Percentiles rank a stretch among this genome's conserved stretches.
Evolutionary conservation across 1,140 invertebrate genomes (phyloP).

Genomic region (Hirudo medicinalis): DNA sequence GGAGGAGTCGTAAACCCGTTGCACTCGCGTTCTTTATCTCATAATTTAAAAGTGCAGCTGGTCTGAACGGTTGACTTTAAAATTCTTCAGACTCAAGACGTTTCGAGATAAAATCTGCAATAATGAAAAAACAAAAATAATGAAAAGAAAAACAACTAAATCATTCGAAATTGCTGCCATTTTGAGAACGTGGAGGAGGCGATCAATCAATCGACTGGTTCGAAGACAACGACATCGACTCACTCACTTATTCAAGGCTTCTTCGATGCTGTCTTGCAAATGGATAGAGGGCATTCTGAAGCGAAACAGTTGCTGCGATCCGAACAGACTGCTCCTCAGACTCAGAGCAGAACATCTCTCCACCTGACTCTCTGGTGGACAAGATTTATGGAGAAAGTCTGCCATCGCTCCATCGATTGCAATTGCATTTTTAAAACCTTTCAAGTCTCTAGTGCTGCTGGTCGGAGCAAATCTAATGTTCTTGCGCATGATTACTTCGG

Average conservation of each 20-base stretch:
- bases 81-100: too few relatives aligned
- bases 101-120: too few relatives aligned
- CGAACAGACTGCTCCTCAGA: neutral
- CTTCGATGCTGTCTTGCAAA: constrained; percentile 5
- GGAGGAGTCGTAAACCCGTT: too few relatives aligned
- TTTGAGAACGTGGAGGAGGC: neutral
- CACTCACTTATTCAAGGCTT: constrained; percentile 8
- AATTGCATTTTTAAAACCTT: too few relatives aligned
- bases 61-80: too few relatives aligned
- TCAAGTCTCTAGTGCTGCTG: neutral
- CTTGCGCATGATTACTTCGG: neutral
- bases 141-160: neutral
- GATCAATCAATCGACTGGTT: neutral
- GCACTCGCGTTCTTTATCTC: too few relatives aligned
- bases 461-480: constrained; percentile 2
- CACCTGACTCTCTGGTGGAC: neutral
- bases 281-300: constrained; percentile 7
- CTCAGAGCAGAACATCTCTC: neutral
- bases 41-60: too few relatives aligned
- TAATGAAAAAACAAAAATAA: neutral
- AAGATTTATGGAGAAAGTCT: too few relatives aligned
- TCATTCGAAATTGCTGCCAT: neutral
- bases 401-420: too few relatives aligned
- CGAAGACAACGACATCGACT: constrained; percentile 3
- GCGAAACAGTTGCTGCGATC: neutral